Evolutionary conservation across 2,888 invertebrate species (phyloP).

Genomic region (Rhodophaea formosa): DNA sequence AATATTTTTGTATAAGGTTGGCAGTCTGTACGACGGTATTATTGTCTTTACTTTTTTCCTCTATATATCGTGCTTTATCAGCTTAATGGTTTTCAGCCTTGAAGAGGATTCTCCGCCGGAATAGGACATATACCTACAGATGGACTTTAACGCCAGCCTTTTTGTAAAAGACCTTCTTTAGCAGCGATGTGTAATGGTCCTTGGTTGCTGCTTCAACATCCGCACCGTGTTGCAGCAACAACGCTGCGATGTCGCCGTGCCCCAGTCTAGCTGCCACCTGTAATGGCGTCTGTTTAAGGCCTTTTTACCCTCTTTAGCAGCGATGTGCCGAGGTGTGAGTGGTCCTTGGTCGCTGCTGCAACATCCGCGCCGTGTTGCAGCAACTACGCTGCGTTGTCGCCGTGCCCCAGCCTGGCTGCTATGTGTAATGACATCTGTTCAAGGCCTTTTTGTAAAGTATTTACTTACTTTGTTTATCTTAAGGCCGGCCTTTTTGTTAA

Average conservation of each 20-base stretch:
- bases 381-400: slow-evolving; percentile 95
- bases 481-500: too few relatives aligned
- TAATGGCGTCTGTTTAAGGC: slow-evolving; percentile 92
- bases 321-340: slow-evolving; percentile 97
- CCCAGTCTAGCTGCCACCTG: slow-evolving; percentile 98
- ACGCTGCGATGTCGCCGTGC: slow-evolving; percentile 96
- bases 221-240: slow-evolving; percentile 96
- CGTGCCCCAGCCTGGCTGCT: slow-evolving; percentile 96
- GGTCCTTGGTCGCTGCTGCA: slow-evolving; percentile 95
- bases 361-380: slow-evolving; percentile 96
- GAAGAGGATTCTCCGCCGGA: too few relatives aligned
- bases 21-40: too few relatives aligned
- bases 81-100: too few relatives aligned
- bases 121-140: too few relatives aligned
- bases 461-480: too few relatives aligned
- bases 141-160: too few relatives aligned
- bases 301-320: slow-evolving; percentile 94
- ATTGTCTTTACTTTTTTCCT: too few relatives aligned
- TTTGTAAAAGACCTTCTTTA: slow-evolving; percentile 97
- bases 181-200: slow-evolving; percentile 98
- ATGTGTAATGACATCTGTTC: slow-evolving; percentile 98
- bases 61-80: too few relatives aligned
- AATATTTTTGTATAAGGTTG: too few relatives aligned
- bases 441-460: slow-evolving; percentile 13
- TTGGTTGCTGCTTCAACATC: slow-evolving; percentile 93